Evolutionary conservation across 2,797 vertebrate genomes (phyloP), one percentile per base, ranked within the genome.

Genomic region (Danionella dracula): DNA sequence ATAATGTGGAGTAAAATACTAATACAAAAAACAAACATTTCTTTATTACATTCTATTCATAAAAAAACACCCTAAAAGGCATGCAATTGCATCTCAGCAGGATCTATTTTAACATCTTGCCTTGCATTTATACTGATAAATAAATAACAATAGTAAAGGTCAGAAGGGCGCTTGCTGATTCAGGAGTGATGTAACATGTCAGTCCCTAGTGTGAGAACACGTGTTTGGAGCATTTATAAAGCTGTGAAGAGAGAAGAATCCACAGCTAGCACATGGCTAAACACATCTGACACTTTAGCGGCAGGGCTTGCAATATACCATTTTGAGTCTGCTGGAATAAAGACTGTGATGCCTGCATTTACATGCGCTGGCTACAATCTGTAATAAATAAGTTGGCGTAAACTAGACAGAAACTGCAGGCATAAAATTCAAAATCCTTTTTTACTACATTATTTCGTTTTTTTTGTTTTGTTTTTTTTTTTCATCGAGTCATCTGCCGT

Each of bases 281-380:
- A 65, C 51, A 56, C 42, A 66, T 66, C 31, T 66, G 50, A 42
- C 42, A 56, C 20, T 38, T 38, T 17, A 56, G 42, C 51, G 60
- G 56, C 66, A 60, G 55, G 45, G 41, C 21, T 16, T 13, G 4
- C 35, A 41, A 68, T 4, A 6, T 59, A 35, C 35, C 37, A 68
- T 59, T 58, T 49, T 50, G 31, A 42, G 6, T 27, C 38, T 53
- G 32, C 35, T 51, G 66, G 45, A 45, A 34, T 35, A 59, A 58
- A 44, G 44, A 21, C 10, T 64, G 42, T 21, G 48, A 49, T 59
- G 27, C 27, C 13, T 32, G 50, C 38, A 41, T 68, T 59, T 44
- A 60, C 12, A 58, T 68, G 17, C 59, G 42, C 31, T 60, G 35
- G 16, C 35, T 41, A 9, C 20, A 42, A 6, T 60, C 37, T 38